Percentiles rank a stretch among this genome's conserved stretches.
These are phyloP conservation scores for Anthophora plumipes DNA, from an alignment of 2,888 invertebrate species.

Conservation along the genomic window DNA sequence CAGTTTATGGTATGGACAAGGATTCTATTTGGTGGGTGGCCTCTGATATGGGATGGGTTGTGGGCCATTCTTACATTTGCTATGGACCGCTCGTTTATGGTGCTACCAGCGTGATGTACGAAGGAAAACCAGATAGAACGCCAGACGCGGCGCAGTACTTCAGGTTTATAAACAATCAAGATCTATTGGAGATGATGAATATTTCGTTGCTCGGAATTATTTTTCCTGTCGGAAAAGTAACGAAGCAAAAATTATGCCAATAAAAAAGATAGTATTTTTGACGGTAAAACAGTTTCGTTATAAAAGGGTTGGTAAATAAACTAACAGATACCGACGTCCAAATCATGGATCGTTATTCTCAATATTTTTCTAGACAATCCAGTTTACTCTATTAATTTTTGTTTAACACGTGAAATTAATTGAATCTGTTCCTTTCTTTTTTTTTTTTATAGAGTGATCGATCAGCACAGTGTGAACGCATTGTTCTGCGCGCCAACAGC, in stretches of 20 bases:
- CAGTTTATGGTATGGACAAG: conserved; percentile 91
- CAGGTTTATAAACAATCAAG: conserved; percentile 86
- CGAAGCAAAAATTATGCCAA: too few relatives aligned
- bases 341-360: too few relatives aligned
- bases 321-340: too few relatives aligned
- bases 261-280: not conserved
- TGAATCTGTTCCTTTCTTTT: not conserved
- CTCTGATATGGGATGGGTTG: conserved; percentile 96
- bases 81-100: conserved; percentile 95
- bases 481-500: conserved; percentile 97
- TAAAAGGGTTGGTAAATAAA: too few relatives aligned
- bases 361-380: too few relatives aligned
- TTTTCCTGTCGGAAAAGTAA: too few relatives aligned
- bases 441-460: conserved; percentile 89
- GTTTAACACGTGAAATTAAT: not conserved
- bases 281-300: too few relatives aligned
- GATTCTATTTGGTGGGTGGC: conserved; percentile 96
- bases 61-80: conserved; percentile 97
- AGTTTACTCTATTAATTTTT: too few relatives aligned
- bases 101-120: conserved; percentile 92
- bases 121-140: conserved; percentile 97
- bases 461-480: conserved; percentile 93
- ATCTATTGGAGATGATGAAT: not conserved
- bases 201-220: not conserved
- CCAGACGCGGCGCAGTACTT: conserved; percentile 97